Conservation (phyloP, 2,113 vertebrate genomes). For the Pollachius pollachius region DNA sequence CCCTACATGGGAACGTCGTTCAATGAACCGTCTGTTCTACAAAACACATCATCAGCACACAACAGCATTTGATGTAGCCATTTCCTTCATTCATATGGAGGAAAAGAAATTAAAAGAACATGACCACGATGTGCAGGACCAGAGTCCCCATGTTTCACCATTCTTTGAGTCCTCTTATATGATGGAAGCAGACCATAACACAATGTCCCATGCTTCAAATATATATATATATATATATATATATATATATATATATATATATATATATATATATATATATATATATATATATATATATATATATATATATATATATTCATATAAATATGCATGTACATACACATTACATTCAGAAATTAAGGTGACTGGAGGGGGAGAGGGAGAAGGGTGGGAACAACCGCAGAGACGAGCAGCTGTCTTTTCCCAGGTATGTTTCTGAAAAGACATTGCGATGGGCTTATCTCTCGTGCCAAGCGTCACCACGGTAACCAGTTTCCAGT, state of each 20-base stretch:
- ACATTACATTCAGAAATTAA: slow-evolving; percentile 52
- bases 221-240: too few relatives aligned
- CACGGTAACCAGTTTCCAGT: too few relatives aligned
- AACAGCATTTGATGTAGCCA: slow-evolving; percentile 55
- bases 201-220: slow-evolving; percentile 62
- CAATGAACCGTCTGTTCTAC: slow-evolving; percentile 45
- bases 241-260: too few relatives aligned
- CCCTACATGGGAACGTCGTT: slow-evolving; percentile 48
- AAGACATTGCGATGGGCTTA: too few relatives aligned
- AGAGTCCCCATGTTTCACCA: slow-evolving; percentile 50
- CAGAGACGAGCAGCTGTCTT: too few relatives aligned
- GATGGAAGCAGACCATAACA: slow-evolving; percentile 59
- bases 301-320: too few relatives aligned
- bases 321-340: slow-evolving; percentile 45
- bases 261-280: too few relatives aligned
- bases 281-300: too few relatives aligned
- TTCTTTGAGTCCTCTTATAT: slow-evolving; percentile 55
- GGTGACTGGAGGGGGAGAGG: neutral
- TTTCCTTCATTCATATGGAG: slow-evolving; percentile 56
- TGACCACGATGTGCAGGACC: slow-evolving; percentile 40
- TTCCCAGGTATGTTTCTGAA: too few relatives aligned
- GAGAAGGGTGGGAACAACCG: neutral
- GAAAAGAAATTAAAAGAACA: slow-evolving; percentile 30
- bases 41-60: slow-evolving; percentile 58
- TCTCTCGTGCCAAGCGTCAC: too few relatives aligned